A percentile compares a stretch with the other conserved stretches of the same genome.
phyloP scores from a whole-genome alignment of 1,140 invertebrate genomes.

The Scaptomyza graminum region DNA sequence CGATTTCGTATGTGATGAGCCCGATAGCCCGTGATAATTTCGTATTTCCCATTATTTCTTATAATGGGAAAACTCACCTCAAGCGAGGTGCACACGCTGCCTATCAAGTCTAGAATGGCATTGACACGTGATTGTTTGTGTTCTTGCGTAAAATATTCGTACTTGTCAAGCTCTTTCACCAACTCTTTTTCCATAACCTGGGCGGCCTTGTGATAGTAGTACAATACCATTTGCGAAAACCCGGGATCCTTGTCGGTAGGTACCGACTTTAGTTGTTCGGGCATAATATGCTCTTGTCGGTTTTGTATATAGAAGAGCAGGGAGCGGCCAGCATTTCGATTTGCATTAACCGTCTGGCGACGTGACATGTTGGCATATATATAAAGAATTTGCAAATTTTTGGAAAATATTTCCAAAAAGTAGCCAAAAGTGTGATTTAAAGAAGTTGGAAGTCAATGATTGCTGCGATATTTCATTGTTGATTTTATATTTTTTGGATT shows the following conservation, averaged over 20 bases:
- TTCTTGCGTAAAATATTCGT: slow-evolving; percentile 86
- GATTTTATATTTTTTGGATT: slow-evolving; percentile 50
- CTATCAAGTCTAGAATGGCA: slow-evolving; percentile 88
- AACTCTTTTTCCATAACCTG: slow-evolving; percentile 87
- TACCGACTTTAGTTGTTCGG: slow-evolving; percentile 86
- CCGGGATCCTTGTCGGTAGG: slow-evolving; percentile 87
- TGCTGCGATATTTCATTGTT: slow-evolving; percentile 26
- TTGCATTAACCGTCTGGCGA: background rate
- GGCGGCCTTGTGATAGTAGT: slow-evolving; percentile 89
- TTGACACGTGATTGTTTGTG: background rate
- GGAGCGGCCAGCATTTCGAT: background rate
- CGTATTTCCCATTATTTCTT: slow-evolving; percentile 89
- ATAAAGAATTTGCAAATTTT: too few species aligned
- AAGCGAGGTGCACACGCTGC: slow-evolving; percentile 88
- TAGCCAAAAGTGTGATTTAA: background rate
- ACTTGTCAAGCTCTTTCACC: slow-evolving; percentile 86
- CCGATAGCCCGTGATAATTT: slow-evolving; percentile 92
- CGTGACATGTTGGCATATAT: background rate
- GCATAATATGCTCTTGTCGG: slow-evolving; percentile 85
- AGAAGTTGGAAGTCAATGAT: background rate
- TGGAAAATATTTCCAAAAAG: background rate
- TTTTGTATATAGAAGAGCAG: background rate
- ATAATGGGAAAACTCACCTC: slow-evolving; percentile 92
- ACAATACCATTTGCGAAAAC: slow-evolving; percentile 90
- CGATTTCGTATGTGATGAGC: slow-evolving; percentile 93